Evolutionary conservation across 2,888 invertebrate species (phyloP).

Genomic region (Branchellion lobata): DNA sequence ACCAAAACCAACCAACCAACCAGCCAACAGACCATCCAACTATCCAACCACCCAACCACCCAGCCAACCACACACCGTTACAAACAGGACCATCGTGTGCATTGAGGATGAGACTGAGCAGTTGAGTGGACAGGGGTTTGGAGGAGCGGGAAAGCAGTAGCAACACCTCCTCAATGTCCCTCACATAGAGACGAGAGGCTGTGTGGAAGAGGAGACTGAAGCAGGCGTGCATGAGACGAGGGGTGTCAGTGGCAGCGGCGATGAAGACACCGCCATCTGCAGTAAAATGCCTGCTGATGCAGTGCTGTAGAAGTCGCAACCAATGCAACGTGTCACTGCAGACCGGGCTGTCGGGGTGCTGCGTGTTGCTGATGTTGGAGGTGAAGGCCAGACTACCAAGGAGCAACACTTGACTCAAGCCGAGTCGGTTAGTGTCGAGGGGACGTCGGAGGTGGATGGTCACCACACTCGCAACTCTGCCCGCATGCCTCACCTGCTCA

Average conservation of each 20-base stretch:
- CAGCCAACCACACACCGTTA: not conserved
- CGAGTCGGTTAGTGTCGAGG: constrained; percentile 83
- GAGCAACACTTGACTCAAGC: constrained; percentile 80
- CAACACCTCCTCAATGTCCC: constrained; percentile 71
- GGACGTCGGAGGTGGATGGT: constrained; percentile 79
- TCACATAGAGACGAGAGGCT: constrained; percentile 68
- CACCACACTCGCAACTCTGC: constrained; percentile 76
- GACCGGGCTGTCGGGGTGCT: constrained; percentile 11
- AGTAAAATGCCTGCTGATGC: constrained; percentile 64
- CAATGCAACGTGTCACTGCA: constrained; percentile 72
- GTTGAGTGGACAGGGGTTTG: constrained; percentile 63
- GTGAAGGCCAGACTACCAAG: constrained; percentile 82
- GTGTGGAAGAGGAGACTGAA: constrained; percentile 75
- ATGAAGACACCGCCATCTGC: constrained; percentile 65
- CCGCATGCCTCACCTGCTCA: not conserved
- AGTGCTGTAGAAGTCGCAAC: constrained; percentile 79
- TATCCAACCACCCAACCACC: too few relatives aligned
- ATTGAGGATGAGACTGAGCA: constrained; percentile 57
- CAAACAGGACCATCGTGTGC: not conserved
- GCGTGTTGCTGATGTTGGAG: not conserved
- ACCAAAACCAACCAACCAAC: too few relatives aligned
- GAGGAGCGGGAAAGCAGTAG: constrained; percentile 72
- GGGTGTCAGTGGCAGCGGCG: constrained; percentile 68
- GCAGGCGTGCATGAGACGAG: constrained; percentile 72
- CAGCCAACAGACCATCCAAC: too few relatives aligned